Evolutionary conservation across 2,797 vertebrate species (phyloP), one percentile per base, ranked within the genome.

Genomic region (Protonibea diacanthus): DNA sequence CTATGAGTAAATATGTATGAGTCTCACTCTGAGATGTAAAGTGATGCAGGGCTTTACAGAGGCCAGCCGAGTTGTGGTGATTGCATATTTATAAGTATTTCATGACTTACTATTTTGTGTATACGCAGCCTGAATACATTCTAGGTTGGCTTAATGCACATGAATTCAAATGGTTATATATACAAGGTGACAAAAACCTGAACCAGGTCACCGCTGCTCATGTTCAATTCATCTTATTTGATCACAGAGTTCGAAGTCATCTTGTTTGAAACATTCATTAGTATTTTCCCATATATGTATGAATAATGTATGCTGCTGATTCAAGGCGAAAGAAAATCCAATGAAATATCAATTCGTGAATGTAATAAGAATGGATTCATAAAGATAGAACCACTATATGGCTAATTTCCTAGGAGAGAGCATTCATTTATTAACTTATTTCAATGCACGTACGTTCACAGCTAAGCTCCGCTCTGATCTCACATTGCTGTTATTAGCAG

Each of bases 41-140:
- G 55, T 47, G 58, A 90, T 85, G 73, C 59, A 55, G 85, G 73
- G 82, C 74, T 89, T 83, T 85, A 53, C 71, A 55, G 38, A 68
- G 74, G 56, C 60, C 47, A 57, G 74, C n/a, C 29, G 25, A 68
- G 75, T 13, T 86, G 69, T 79, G 74, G 76, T 82, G 45, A 86
- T 71, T 89, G 74, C 78, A 94, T 92, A 90, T 91, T 87, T 87
- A 93, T 88, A 80, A 88, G 67, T 63, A 40, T 74, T 78, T 75
- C 66, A 72, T 56, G 20, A 68, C 55, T 84, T 66, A 53, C 52
- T 67, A 64, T 84, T 80, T 63, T 71, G 65, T 74, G 83, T 56
- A 60, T 61, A 45, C 25, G 87, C 59, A 71, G 55, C 69, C 48
- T 5, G 69, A 78, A 89, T 84, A 65, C 60, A 88, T 84, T 80